These are phyloP conservation scores for Eretmochelys imbricata DNA, from an alignment of 2,113 vertebrate species.

Conservation along the genomic window DNA sequence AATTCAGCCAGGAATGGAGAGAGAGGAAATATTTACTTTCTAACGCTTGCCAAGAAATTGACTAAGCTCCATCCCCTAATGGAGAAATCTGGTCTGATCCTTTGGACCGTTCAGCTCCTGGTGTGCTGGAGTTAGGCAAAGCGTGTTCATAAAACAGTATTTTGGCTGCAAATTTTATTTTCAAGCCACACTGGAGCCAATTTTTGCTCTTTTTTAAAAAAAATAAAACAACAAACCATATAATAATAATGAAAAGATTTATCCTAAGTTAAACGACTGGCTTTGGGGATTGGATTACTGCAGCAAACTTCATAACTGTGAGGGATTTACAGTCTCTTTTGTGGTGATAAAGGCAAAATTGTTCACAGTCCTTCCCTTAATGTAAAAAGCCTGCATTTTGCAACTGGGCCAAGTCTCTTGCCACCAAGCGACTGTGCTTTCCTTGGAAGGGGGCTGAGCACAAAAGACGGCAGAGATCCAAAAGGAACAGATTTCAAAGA, in stretches of 20 bases:
- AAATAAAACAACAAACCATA: conserved; percentile 10
- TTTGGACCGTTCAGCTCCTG: neutral
- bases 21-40: conserved; percentile 42
- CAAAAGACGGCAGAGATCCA: neutral
- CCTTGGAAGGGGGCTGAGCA: conserved; percentile 37
- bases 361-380: conserved; percentile 42
- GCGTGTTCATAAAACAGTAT: neutral
- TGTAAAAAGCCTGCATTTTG: conserved; percentile 35
- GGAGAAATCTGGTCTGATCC: neutral
- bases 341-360: conserved; percentile 54
- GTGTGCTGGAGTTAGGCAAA: neutral
- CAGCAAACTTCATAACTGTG: conserved; percentile 12
- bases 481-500: conserved; percentile 46
- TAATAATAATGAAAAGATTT: conserved; percentile 26
- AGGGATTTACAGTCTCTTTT: conserved; percentile 50
- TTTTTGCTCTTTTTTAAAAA: neutral
- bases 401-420: neutral
- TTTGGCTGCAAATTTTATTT: conserved; percentile 7
- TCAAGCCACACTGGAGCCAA: neutral
- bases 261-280: neutral
- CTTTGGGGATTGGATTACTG: conserved; percentile 26
- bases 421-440: conserved; percentile 49
- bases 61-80: neutral
- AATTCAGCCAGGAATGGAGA: conserved; percentile 1
- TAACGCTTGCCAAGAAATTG: conserved; percentile 2